Percentiles rank a stretch among this genome's conserved stretches.
Evolutionary conservation across 2,113 vertebrate genomes (phyloP).

Genomic region (Muscicapa adusta): DNA sequence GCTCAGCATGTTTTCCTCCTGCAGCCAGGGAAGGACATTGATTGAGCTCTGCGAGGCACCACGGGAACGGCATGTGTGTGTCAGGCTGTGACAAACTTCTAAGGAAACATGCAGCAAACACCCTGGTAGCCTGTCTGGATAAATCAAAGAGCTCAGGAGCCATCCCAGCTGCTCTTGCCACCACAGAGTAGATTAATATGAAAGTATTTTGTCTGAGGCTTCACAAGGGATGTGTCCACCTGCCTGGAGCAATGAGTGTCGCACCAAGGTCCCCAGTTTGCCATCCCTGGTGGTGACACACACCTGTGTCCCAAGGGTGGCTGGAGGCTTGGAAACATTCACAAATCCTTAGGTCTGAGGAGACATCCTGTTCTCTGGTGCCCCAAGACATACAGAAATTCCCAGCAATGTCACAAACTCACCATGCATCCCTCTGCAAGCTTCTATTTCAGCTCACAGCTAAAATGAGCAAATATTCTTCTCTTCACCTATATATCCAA

Average conservation of each 20-base stretch:
- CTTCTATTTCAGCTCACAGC: neutral
- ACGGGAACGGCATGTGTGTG: accelerated
- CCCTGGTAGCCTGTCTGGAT: neutral
- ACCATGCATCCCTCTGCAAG: accelerated
- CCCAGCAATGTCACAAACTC: accelerated
- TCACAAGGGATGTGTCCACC: accelerated
- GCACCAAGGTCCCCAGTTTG: neutral
- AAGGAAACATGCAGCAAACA: neutral
- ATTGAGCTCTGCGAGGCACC: neutral
- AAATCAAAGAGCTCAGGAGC: neutral
- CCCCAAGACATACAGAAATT: neutral
- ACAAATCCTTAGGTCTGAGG: neutral
- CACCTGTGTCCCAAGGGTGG: neutral
- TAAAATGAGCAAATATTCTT: neutral
- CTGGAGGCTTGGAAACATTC: neutral
- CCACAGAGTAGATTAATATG: accelerated
- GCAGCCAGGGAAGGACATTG: neutral
- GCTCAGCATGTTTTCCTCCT: neutral
- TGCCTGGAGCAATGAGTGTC: neutral
- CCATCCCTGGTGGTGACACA: neutral
- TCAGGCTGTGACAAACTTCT: neutral
- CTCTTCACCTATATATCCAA: neutral
- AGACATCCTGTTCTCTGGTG: neutral
- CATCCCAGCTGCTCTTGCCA: neutral
- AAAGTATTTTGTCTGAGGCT: neutral